These are phyloP conservation scores for Sylvicapra grimmia DNA, from an alignment of 2,113 vertebrate genomes.

Conservation along the genomic window DNA sequence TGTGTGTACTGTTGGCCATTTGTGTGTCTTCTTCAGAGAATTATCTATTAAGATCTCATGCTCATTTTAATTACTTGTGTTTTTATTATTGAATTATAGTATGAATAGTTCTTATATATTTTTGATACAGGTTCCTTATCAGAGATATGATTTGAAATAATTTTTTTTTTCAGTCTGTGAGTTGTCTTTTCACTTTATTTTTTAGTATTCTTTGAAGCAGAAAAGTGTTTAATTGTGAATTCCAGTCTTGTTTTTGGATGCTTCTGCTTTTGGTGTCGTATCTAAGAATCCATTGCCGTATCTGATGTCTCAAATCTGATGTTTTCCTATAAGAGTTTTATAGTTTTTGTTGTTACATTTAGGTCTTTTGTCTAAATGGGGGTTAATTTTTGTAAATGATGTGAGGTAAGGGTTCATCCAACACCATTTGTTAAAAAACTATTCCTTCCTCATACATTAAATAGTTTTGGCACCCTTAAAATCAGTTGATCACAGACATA, in stretches of 20 bases:
- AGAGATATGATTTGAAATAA: not conserved
- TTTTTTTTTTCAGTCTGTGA: not conserved
- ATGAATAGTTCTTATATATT: not conserved
- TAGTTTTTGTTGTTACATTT: not conserved
- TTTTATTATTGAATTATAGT: not conserved
- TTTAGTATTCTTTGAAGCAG: not conserved
- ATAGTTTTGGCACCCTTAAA: not conserved
- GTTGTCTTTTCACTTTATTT: not conserved
- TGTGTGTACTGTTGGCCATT: not conserved
- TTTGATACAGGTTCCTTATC: not conserved
- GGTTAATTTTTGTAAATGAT: not conserved
- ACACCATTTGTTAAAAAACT: not conserved
- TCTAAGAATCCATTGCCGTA: constrained; percentile 5
- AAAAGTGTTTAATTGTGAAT: not conserved
- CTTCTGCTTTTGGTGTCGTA: not conserved
- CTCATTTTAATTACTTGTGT: not conserved
- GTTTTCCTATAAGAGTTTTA: not conserved
- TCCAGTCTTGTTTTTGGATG: not conserved
- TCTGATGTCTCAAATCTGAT: not conserved
- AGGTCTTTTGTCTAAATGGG: not conserved
- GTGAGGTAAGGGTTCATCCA: not conserved
- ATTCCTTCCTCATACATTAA: not conserved
- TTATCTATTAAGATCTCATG: not conserved
- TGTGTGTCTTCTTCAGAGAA: not conserved
- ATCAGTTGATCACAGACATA: not conserved